Base-by-base conservation (phyloP, 2,113 vertebrate species). In the Phoenicopterus ruber region DNA sequence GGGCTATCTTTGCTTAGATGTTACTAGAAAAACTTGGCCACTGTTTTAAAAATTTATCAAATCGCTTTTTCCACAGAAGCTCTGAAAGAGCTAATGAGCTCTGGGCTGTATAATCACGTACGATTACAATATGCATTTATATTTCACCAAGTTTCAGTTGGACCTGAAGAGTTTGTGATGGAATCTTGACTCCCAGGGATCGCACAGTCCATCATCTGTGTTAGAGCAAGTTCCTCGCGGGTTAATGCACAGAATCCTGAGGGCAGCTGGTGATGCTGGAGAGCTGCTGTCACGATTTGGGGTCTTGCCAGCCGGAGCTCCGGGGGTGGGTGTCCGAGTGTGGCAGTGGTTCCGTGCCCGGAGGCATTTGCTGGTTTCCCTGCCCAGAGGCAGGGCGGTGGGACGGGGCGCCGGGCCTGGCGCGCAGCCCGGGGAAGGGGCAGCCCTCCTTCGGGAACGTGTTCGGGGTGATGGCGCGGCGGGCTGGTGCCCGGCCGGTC, bases 111-210 rank as follows among this genome's bases (percentile, higher is more conserved):
- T 15, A 12, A 4, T 52, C 17, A 2, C 15, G 9, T 1, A 4
- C 1, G 1, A 8, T 63, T 42, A n/a, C 2, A 3, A 8, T 5
- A 14, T 1, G 26, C 3, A 0, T 71, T 55, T 66, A 3, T 25
- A 0, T 17, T 24, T 24, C 11, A 5, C 5, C 1, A 4, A 5
- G 9, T 11, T 46, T 52, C 4, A 5, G 13, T 5, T 16, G 31
- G 47, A 5, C 36, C 11, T 3, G 26, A 22, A 16, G 14, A 3
- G 17, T 7, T n/a, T 9, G 17, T 11, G n/a, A 22, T 14, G 1
- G 4, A 9, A 28, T 15, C 11, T 9, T 4, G 12, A 3, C 32
- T 57, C 13, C 49, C 17, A 7, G 44, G 40, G 9, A 16, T 19
- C 19, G 36, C 36, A 9, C 6, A 9, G 40, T 16, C 31, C 31